phyloP scores from a whole-genome alignment of 2,888 invertebrate genomes.

The Trissolcus brochymenae region DNA sequence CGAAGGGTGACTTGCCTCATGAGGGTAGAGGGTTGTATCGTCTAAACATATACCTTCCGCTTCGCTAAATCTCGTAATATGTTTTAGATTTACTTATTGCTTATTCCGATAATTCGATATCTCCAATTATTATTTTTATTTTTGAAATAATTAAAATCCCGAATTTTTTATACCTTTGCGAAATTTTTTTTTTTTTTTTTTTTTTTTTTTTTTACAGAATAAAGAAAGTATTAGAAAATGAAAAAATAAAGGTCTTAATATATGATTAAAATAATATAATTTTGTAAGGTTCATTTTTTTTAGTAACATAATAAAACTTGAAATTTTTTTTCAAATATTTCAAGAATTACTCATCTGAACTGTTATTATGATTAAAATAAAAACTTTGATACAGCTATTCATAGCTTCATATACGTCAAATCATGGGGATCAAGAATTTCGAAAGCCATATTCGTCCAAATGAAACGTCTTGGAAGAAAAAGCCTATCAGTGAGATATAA shows the following conservation, averaged over 20 bases:
- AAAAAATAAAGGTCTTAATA: too few species aligned
- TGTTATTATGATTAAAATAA: conserved; percentile 18
- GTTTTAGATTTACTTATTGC: conserved; percentile 71
- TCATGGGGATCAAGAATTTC: conserved; percentile 58
- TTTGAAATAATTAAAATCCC: too few species aligned
- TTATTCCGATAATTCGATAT: conserved; percentile 52
- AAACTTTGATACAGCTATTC: conserved; percentile 13
- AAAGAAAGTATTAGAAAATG: too few species aligned
- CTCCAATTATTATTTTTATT: neutral
- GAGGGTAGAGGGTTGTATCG: conserved; percentile 68
- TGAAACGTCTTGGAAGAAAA: conserved; percentile 59
- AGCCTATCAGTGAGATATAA: conserved; percentile 64
- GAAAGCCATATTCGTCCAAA: conserved; percentile 52
- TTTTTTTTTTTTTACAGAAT: too few species aligned
- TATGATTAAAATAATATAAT: too few species aligned
- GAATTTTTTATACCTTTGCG: too few species aligned
- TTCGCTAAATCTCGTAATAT: conserved; percentile 74
- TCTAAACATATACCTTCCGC: conserved; percentile 74
- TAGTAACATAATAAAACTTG: too few species aligned
- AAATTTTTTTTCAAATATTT: too few species aligned
- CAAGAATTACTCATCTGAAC: too few species aligned
- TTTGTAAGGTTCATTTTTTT: too few species aligned
- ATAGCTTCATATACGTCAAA: conserved; percentile 47
- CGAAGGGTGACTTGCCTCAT: conserved; percentile 63
- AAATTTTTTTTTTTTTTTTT: too few species aligned